Base-by-base conservation (phyloP, 1,140 invertebrate species). In the Drosophila nasuta region DNA sequence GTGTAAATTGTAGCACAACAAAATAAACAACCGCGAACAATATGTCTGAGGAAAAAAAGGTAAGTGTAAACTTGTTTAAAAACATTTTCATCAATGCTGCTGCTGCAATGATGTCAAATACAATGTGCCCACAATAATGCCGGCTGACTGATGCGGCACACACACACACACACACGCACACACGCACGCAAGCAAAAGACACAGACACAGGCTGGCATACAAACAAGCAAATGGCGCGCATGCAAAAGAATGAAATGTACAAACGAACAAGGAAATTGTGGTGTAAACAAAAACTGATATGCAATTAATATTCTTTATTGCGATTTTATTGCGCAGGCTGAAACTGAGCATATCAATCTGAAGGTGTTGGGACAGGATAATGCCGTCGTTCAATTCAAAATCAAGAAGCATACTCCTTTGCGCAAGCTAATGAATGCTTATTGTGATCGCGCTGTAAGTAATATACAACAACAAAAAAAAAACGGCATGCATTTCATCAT, bases 361-460 rank as follows among this genome's bases (percentile, higher is more conserved):
- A 98, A 98, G 95, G 97, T 98, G 33, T 93, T 98, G 80, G 97
- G 97, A 20, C 97, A 98, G 93, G 97, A 98, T 93, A 98, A 97
- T 92, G 96, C 97, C 69, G 96, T 98, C 69, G 97, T 98, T 33
- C 97, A 98, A 92, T 98, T 98, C 92, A 98, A 98, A 95, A 98
- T 98, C 73, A 98, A 98, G 93, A 98, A 97, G 93, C 97, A 98
- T 93, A 98, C 97, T 77, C 97, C 97, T 11, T 93, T 98, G 54
- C 95, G 97, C 80, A 98, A 98, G 93, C 93, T 98, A 38, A 98
- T 98, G 97, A 97, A 96, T 91, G 97, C 97, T 2, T 98, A 98
- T 92, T 98, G 97, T 93, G 97, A 98, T 92, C 94, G 97, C 95
- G 96, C 96, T 73, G 77, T 79, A 64, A 72, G 73, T 54, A 25